phyloP scores from a whole-genome alignment of 2,113 vertebrate genomes.

The Scatophagus argus region DNA sequence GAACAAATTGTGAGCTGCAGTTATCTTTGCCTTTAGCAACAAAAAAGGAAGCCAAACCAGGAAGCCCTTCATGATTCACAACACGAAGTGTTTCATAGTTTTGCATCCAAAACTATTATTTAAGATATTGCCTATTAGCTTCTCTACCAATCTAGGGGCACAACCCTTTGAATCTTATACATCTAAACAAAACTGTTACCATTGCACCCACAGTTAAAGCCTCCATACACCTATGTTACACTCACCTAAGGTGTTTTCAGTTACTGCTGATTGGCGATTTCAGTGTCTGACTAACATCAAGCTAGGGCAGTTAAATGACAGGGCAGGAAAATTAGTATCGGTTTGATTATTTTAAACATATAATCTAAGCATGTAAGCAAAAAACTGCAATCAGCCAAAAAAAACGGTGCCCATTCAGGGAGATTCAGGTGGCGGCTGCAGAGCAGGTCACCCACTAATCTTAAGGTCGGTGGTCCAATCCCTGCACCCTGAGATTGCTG shows the following conservation, averaged over 20 bases:
- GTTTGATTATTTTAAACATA: background rate
- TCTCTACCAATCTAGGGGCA: background rate
- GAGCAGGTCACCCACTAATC: too few relatives aligned
- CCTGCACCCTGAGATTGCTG: too few relatives aligned
- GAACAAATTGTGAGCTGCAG: background rate
- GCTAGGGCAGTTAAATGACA: background rate
- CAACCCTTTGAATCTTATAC: background rate
- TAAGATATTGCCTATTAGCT: background rate
- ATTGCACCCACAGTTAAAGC: background rate
- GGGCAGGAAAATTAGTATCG: background rate
- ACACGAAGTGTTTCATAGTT: background rate
- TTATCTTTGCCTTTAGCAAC: background rate
- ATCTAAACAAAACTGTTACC: background rate
- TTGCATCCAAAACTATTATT: background rate
- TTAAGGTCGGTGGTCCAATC: too few relatives aligned
- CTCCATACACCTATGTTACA: conserved; percentile 2
- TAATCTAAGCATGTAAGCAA: background rate
- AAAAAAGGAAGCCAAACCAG: background rate
- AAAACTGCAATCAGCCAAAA: background rate
- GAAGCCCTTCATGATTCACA: background rate
- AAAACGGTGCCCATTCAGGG: background rate
- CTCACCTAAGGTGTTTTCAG: background rate
- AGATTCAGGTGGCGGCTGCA: too few relatives aligned
- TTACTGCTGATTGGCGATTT: background rate
- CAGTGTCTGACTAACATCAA: background rate